Evolutionary conservation across 2,113 vertebrate species (phyloP).

Genomic region (Cyrtonyx montezumae): DNA sequence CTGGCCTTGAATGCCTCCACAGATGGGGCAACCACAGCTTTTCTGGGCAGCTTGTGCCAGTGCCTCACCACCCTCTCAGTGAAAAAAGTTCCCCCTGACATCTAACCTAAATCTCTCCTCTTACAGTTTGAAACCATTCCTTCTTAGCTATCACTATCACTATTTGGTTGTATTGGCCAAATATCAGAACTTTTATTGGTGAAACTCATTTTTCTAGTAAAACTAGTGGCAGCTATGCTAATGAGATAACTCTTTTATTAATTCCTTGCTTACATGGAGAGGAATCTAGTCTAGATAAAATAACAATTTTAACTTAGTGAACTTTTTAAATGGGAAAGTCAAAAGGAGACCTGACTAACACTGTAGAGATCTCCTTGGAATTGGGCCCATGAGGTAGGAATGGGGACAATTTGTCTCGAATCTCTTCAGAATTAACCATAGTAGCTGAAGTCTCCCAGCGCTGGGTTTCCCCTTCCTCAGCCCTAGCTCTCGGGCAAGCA

Average conservation of each 20-base stretch:
- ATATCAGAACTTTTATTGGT: neutral
- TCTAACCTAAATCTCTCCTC: too few relatives aligned
- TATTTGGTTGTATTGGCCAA: neutral
- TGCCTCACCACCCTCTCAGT: too few relatives aligned
- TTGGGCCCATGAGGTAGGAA: neutral
- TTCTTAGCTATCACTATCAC: too few relatives aligned
- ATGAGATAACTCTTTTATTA: neutral
- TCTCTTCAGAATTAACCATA: neutral
- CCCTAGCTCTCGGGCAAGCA: neutral
- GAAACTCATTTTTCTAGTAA: neutral
- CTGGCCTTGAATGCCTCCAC: too few relatives aligned
- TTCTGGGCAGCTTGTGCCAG: too few relatives aligned
- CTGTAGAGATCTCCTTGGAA: neutral
- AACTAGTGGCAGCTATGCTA: neutral
- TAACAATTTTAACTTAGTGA: neutral
- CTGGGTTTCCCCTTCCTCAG: neutral
- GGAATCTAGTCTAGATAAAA: neutral
- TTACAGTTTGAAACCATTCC: too few relatives aligned
- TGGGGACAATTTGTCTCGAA: neutral
- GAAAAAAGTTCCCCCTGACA: too few relatives aligned
- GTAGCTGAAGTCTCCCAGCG: neutral
- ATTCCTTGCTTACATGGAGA: neutral
- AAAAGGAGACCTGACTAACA: neutral
- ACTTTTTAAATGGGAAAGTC: neutral
- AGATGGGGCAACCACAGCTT: too few relatives aligned